Conservation (phyloP, 2,113 vertebrate genomes). For the Xyliphius kryptos region DNA sequence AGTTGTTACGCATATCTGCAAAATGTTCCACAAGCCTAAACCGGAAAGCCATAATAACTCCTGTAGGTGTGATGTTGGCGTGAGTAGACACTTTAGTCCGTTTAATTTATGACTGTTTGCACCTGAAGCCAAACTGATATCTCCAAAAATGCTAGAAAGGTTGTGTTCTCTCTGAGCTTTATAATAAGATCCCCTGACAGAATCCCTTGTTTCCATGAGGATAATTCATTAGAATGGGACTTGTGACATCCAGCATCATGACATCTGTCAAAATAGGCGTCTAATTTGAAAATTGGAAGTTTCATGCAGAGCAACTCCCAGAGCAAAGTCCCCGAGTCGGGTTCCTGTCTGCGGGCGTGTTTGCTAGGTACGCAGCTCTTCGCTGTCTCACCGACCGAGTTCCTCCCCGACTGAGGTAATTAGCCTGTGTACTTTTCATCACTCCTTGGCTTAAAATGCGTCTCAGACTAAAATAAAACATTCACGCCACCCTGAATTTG, state of each 20-base stretch:
- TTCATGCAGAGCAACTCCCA: neutral
- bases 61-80: too few relatives aligned
- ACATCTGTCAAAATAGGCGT: neutral
- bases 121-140: too few relatives aligned
- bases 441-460: constrained; percentile 2
- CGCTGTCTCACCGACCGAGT: constrained; percentile 5
- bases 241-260: neutral
- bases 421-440: constrained; percentile 3
- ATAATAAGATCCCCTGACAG: too few relatives aligned
- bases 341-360: neutral
- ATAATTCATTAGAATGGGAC: too few relatives aligned
- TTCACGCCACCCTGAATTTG: constrained; percentile 12
- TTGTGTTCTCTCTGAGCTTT: too few relatives aligned
- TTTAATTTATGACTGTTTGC: too few relatives aligned
- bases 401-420: constrained; percentile 16
- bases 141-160: too few relatives aligned
- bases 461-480: constrained; percentile 20
- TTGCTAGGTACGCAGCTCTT: neutral
- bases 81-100: too few relatives aligned
- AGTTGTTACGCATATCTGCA: too few relatives aligned
- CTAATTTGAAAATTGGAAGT: neutral
- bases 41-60: too few relatives aligned
- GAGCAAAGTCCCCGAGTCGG: neutral
- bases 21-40: too few relatives aligned
- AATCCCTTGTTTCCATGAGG: too few relatives aligned